Conservation (phyloP, 92 coral and sea anemone species). For the Heliopora coerulea region DNA sequence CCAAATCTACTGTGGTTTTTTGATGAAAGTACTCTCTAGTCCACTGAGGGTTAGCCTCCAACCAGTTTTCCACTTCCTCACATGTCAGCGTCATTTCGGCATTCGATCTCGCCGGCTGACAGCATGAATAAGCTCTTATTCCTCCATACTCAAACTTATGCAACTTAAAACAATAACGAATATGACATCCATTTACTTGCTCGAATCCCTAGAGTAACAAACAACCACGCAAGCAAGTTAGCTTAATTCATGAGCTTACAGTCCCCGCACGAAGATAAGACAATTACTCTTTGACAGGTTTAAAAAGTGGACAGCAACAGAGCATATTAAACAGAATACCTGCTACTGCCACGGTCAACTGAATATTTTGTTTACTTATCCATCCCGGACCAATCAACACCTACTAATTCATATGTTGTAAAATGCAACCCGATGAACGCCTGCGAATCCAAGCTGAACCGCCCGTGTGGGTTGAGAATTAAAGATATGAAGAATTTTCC, state of each 20-base stretch:
- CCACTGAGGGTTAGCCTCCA: slow-evolving; percentile 73
- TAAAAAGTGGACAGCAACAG: background rate
- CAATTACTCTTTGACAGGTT: no score
- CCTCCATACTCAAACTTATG: slow-evolving; percentile 21
- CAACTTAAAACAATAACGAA: background rate
- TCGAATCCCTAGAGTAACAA: background rate
- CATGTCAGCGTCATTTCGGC: slow-evolving; percentile 84
- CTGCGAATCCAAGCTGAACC: background rate
- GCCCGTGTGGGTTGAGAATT: background rate
- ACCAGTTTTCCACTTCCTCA: slow-evolving; percentile 96
- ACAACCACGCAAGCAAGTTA: slow-evolving; percentile 40
- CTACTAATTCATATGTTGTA: background rate
- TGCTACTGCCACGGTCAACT: background rate
- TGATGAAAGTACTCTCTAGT: slow-evolving; percentile 91
- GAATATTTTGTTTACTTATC: slow-evolving; percentile 31
- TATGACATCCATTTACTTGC: background rate
- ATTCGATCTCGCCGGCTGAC: slow-evolving; percentile 24
- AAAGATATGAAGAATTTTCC: no score
- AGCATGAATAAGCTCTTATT: slow-evolving; percentile 15
- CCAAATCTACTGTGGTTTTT: slow-evolving; percentile 86
- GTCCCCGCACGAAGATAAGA: slow-evolving; percentile 24
- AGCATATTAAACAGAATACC: background rate
- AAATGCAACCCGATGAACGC: slow-evolving; percentile 14
- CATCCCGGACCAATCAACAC: slow-evolving; percentile 32
- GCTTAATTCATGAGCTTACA: slow-evolving; percentile 58